These are phyloP conservation scores for Cheiracanthium punctorium DNA, from an alignment of 2,888 invertebrate genomes.

Conservation along the genomic window DNA sequence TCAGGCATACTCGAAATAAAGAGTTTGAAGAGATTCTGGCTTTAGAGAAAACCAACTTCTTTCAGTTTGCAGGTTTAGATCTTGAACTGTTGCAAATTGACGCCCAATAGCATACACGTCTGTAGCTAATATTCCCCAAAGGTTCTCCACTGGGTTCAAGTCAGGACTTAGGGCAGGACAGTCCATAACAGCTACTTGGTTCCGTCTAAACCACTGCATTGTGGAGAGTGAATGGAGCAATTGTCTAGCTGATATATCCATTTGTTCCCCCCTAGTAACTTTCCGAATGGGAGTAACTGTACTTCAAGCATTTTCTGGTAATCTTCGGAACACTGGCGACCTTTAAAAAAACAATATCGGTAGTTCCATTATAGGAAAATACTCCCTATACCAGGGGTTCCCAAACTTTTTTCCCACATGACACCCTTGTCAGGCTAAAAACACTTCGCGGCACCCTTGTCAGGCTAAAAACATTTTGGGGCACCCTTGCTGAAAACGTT, in stretches of 20 bases:
- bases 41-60: constrained; percentile 1
- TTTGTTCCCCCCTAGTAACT: not conserved
- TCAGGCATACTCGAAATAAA: not conserved
- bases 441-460: too few relatives aligned
- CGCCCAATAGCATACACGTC: not conserved
- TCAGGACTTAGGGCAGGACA: too few relatives aligned
- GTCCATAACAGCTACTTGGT: too few relatives aligned
- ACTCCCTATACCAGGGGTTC: too few relatives aligned
- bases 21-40: not conserved
- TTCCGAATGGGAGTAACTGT: not conserved
- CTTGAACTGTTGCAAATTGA: not conserved
- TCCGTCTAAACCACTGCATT: too few relatives aligned
- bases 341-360: too few relatives aligned
- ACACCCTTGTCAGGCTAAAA: too few relatives aligned
- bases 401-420: too few relatives aligned
- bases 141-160: too few relatives aligned
- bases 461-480: too few relatives aligned
- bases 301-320: not conserved
- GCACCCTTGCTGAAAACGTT: too few relatives aligned
- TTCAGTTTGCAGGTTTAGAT: not conserved
- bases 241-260: not conserved
- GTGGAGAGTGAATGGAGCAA: not conserved
- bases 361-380: constrained; percentile 11
- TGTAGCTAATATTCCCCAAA: not conserved
- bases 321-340: not conserved